Evolutionary conservation across 2,797 vertebrate genomes (phyloP).

Genomic region (Cuculus canorus): DNA sequence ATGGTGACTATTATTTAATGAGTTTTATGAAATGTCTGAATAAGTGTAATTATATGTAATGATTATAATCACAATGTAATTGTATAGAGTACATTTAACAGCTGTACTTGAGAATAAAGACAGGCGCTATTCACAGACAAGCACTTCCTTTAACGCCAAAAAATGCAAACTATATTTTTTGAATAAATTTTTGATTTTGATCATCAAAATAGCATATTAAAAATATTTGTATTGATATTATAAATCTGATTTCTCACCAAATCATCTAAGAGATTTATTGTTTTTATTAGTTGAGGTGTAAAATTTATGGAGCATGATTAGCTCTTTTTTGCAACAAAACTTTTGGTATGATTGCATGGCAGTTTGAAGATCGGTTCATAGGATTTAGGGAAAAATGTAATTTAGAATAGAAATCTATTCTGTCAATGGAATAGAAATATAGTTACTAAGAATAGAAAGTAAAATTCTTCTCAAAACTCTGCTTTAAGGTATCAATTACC

Average conservation of each 20-base stretch:
- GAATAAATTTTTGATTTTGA: background rate
- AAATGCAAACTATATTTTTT: background rate
- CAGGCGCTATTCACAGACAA: background rate
- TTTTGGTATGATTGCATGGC: background rate
- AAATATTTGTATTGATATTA: background rate
- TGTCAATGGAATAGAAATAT: background rate
- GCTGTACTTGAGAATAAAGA: background rate
- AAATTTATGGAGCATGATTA: background rate
- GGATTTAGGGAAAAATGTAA: background rate
- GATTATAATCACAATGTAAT: background rate
- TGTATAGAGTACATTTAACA: background rate
- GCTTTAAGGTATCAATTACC: slow-evolving; percentile 81
- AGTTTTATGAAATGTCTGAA: background rate
- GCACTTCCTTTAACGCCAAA: background rate
- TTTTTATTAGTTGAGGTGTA: background rate
- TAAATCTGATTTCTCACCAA: background rate
- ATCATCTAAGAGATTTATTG: background rate
- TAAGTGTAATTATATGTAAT: background rate
- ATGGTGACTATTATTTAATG: background rate
- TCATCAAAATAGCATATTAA: background rate
- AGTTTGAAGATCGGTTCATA: background rate
- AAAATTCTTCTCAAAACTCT: slow-evolving; percentile 4
- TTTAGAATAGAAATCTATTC: too few relatives aligned
- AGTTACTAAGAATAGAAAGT: background rate
- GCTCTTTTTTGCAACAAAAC: background rate